Evolutionary conservation across 1,140 invertebrate species (phyloP), one percentile per base, ranked within the genome.

Genomic region (Caenorhabditis latens): DNA sequence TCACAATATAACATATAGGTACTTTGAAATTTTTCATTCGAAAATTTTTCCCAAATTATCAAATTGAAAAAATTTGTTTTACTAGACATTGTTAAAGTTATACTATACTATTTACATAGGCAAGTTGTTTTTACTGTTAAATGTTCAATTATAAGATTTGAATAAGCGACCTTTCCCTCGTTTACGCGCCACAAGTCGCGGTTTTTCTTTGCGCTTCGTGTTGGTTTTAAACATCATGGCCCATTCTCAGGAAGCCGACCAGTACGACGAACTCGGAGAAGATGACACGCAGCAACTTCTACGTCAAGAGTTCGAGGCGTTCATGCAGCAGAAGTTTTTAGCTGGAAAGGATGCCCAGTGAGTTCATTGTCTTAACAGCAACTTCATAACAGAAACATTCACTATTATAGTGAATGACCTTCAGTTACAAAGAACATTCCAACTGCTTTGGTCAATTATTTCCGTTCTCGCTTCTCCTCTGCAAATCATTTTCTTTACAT

Each of bases 271-370:
- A 9, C 8, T 79, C 9, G 71, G n/a, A 32, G 46, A 58, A 85
- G 88, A 84, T 67, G 88, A 92, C 24, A 87, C 91, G 43, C 86
- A 90, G 50, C 89, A 91, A n/a, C 93, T 94, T 65, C 90, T 96
- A n/a, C 94, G 94, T 87, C 94, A 96, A 90, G 96, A 98, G 93
- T 98, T 97, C 93, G 93, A 96, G 19, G 95, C 95, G 57, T 94
- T 95, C 88, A 98, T 98, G 97, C 96, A 96, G 92, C 94, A 95
- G 90, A 95, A 94, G 91, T 98, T 98, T 93, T 91, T 98, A 46
- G 94, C 95, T 90, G 96, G 97, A 0, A 95, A 95, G 91, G 97
- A 98, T 93, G 89, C 91, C 61, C 43, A 63, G 84, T 84, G 24
- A 4, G 55, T 61, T 42, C 57, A 21, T 2, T n/a, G 6, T 58